Percentiles rank a stretch among this genome's conserved stretches.
phyloP scores from a whole-genome alignment of 1,140 invertebrate species.

The Listronotus bonariensis region DNA sequence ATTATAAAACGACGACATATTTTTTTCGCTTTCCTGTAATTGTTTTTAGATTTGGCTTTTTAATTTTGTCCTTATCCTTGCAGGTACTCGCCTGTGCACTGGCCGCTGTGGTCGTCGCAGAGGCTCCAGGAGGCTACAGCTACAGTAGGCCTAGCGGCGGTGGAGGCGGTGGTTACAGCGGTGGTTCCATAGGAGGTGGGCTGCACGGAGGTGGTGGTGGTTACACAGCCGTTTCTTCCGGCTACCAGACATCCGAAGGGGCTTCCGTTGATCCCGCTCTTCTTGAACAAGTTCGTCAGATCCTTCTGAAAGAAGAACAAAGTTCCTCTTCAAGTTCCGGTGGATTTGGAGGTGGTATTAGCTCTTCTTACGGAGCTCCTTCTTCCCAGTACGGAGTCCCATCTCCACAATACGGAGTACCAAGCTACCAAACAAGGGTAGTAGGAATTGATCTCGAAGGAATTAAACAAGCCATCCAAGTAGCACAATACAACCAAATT shows the following conservation, averaged over 20 bases:
- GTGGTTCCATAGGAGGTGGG: constrained; percentile 57
- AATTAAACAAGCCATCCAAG: constrained; percentile 76
- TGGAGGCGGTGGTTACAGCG: constrained; percentile 55
- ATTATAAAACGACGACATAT: too few species aligned
- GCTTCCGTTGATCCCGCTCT: constrained; percentile 76
- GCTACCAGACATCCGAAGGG: constrained; percentile 75
- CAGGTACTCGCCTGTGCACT: constrained; percentile 69
- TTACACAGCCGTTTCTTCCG: constrained; percentile 72
- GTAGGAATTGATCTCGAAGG: constrained; percentile 76
- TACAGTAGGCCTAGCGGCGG: constrained; percentile 65
- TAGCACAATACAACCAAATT: constrained; percentile 70
- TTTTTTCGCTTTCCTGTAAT: background rate
- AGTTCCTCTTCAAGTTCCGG: constrained; percentile 60
- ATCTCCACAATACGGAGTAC: constrained; percentile 63
- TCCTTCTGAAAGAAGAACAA: constrained; percentile 78
- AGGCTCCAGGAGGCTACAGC: constrained; percentile 69
- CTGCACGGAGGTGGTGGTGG: constrained; percentile 67
- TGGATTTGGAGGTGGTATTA: constrained; percentile 52
- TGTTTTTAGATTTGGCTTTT: constrained; percentile 15
- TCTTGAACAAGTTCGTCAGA: constrained; percentile 79
- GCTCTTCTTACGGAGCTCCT: constrained; percentile 61
- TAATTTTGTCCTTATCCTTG: constrained; percentile 50
- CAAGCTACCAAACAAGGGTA: constrained; percentile 63
- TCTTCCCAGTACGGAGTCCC: constrained; percentile 67
- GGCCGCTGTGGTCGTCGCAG: constrained; percentile 62